Base-by-base conservation (phyloP, 2,113 vertebrate species). In the Gasterosteus nipponicus region DNA sequence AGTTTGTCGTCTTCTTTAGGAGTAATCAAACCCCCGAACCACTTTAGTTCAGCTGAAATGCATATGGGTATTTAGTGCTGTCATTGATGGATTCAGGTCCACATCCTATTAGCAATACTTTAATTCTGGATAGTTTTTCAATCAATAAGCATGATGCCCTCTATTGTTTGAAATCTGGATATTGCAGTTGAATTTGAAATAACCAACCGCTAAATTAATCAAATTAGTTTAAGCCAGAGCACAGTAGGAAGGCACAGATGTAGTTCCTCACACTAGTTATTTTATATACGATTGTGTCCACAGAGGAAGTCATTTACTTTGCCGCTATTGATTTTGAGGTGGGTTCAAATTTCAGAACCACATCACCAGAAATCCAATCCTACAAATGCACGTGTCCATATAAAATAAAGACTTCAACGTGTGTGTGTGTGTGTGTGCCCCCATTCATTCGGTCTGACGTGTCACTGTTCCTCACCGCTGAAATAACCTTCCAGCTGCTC, bases 301-400 rank as follows among this genome's bases (percentile, higher is more conserved):
- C 51, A 53, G n/a, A 53, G n/a, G 8, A 53, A 10, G 10, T 22
- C 3, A 51, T 53, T 4, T 22, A 54, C 26, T 57, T 11, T 56
- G 42, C 58, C 54, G 65, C 29, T n/a, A 3, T 71, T 78, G 49
- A 16, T 80, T 64, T 67, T 72, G 51, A 60, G n/a, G 29, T 66
- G 31, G 2, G 14, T 3, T 26, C 16, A n/a, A 11, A 44, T 56
- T 57, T 78, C 22, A 72, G n/a, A 42, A 16, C 15, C 3, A 51
- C 18, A 29, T 18, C 18, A 65, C 0, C 33, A 29, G 7, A 5
- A 10, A 58, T 46, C 38, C 59, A 38, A 70, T n/a, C 56, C 56
- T 75, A 18, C 2, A 53, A 60, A 35, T 29, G 19, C 47, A n/a
- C 22, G 7, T 26, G 11, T 47, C 46, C 8, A 18, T 4, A 42